Percentiles rank a stretch among this genome's conserved stretches.
These are phyloP conservation scores for Eulemur albifrons DNA, from an alignment of 2,797 vertebrate species.

Conservation along the genomic window DNA sequence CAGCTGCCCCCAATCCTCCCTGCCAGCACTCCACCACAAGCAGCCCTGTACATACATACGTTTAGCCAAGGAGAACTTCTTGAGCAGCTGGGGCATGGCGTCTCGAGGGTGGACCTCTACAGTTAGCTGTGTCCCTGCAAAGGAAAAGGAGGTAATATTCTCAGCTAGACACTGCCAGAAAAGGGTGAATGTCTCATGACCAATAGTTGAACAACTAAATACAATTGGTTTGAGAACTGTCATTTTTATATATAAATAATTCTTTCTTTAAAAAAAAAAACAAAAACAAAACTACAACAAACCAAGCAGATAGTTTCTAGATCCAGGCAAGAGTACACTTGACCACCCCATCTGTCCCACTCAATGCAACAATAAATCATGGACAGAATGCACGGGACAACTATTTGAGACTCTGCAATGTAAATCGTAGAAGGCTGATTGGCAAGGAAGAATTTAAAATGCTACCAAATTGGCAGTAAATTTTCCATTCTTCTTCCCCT, in stretches of 20 bases:
- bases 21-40: fast-evolving
- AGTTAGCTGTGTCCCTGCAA: conserved; percentile 84
- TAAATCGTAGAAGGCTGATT: neutral
- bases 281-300: neutral
- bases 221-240: neutral
- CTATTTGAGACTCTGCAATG: neutral
- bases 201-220: neutral
- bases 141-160: neutral
- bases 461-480: neutral
- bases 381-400: neutral
- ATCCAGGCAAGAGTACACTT: neutral
- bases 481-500: neutral
- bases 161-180: neutral
- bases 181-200: neutral
- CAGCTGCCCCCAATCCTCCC: fast-evolving
- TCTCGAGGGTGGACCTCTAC: conserved; percentile 83
- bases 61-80: conserved; percentile 83
- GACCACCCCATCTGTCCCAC: neutral
- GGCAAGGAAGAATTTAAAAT: neutral
- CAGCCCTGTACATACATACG: conserved; percentile 62
- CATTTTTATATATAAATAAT: neutral
- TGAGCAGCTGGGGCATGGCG: conserved; percentile 78
- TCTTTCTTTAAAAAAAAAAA: neutral
- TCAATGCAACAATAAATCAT: neutral
- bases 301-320: neutral